Conservation (phyloP, 64 coral and sea anemone genomes). For the Montipora foliosa region DNA sequence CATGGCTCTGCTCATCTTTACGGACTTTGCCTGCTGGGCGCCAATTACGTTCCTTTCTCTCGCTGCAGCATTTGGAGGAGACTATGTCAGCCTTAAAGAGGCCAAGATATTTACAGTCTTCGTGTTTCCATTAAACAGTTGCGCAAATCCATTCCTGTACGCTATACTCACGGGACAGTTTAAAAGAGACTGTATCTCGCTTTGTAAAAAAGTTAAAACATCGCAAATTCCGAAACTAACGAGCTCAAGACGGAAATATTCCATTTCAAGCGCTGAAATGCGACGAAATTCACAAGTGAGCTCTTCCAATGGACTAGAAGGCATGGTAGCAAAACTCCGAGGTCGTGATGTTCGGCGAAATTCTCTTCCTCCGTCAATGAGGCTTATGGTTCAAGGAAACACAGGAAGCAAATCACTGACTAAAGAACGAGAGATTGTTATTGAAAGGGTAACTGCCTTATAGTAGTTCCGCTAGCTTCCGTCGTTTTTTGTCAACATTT, state of each 20-base stretch:
- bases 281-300: conserved; percentile 43
- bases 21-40: conserved; percentile 96
- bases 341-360: conserved; percentile 4
- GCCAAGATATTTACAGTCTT: conserved; percentile 95
- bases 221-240: conserved; percentile 60
- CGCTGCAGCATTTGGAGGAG: conserved; percentile 79
- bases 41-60: conserved; percentile 86
- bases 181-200: conserved; percentile 86
- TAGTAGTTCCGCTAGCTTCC: neutral
- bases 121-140: conserved; percentile 94
- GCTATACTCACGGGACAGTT: conserved; percentile 97
- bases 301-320: conserved; percentile 38
- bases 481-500: neutral
- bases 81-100: conserved; percentile 72
- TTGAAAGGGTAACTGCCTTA: conserved; percentile 19
- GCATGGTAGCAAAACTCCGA: conserved; percentile 41
- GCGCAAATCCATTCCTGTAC: conserved; percentile 96
- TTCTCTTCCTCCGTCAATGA: conserved; percentile 35
- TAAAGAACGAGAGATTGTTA: neutral
- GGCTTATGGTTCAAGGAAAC: neutral
- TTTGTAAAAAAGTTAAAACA: conserved; percentile 84
- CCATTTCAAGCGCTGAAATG: conserved; percentile 42
- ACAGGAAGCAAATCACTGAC: neutral
- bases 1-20: conserved; percentile 93
- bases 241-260: conserved; percentile 24